Evolutionary conservation across 2,888 invertebrate genomes (phyloP).

Genomic region (Trachelus troglodyta): DNA sequence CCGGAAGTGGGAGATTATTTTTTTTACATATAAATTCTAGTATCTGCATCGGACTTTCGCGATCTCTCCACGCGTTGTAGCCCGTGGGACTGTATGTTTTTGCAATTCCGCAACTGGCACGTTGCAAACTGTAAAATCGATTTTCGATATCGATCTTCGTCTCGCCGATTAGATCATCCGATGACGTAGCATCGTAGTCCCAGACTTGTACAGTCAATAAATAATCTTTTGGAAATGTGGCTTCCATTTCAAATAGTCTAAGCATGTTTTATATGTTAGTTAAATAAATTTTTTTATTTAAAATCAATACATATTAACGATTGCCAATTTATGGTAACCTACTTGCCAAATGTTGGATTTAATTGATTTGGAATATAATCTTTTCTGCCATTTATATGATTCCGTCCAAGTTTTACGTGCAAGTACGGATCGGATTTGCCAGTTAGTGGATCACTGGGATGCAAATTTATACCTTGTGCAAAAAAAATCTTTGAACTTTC

Average conservation of each 20-base stretch:
- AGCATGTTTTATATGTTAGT: neutral
- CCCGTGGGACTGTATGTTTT: conserved; percentile 76
- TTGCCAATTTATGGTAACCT: conserved; percentile 42
- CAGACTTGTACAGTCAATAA: conserved; percentile 78
- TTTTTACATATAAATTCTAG: conserved; percentile 77
- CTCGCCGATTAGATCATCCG: conserved; percentile 86
- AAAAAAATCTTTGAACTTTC: neutral
- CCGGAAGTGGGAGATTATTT: conserved; percentile 73
- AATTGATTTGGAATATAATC: conserved; percentile 78
- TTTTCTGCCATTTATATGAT: conserved; percentile 75
- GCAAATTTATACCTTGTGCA: conserved; percentile 77
- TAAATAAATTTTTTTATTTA: neutral
- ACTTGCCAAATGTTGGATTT: conserved; percentile 88
- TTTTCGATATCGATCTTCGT: conserved; percentile 90
- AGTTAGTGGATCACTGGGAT: conserved; percentile 74
- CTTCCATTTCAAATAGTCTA: conserved; percentile 81
- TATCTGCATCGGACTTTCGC: conserved; percentile 77
- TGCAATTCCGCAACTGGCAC: conserved; percentile 83
- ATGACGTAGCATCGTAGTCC: conserved; percentile 77
- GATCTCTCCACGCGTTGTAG: conserved; percentile 83
- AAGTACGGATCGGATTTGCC: conserved; percentile 86
- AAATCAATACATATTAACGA: neutral
- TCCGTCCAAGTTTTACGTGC: conserved; percentile 75
- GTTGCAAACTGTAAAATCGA: conserved; percentile 82
- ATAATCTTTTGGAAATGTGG: conserved; percentile 80